Percentiles rank a stretch among this genome's conserved stretches.
phyloP scores from a whole-genome alignment of 2,888 invertebrate genomes.

The Thereva unica region DNA sequence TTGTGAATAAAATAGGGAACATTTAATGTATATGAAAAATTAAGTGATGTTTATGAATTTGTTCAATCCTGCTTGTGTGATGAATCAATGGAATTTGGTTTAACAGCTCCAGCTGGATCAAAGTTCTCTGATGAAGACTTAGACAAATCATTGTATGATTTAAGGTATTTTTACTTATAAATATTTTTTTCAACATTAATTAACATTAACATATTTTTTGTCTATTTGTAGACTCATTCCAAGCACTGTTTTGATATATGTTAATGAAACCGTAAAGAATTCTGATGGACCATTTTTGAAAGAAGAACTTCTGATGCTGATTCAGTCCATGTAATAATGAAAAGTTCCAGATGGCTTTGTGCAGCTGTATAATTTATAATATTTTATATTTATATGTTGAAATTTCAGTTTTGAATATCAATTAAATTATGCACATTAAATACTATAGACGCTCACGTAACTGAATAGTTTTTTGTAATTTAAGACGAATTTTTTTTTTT shows the following conservation, averaged over 20 bases:
- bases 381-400: neutral
- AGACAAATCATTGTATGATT: constrained; percentile 75
- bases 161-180: constrained; percentile 47
- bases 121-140: constrained; percentile 68
- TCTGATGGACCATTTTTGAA: constrained; percentile 68
- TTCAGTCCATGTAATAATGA: constrained; percentile 58
- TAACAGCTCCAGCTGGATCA: constrained; percentile 67
- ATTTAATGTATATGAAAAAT: constrained; percentile 82
- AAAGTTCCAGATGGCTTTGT: constrained; percentile 13
- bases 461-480: too few relatives aligned
- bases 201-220: too few relatives aligned
- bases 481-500: too few relatives aligned
- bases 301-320: constrained; percentile 74
- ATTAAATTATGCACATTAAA: too few relatives aligned
- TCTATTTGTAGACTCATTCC: constrained; percentile 63
- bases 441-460: too few relatives aligned
- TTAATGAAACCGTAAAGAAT: constrained; percentile 66
- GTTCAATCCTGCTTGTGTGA: constrained; percentile 76
- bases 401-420: too few relatives aligned
- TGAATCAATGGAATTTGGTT: constrained; percentile 69
- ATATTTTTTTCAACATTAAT: neutral
- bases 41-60: constrained; percentile 74
- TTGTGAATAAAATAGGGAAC: constrained; percentile 72
- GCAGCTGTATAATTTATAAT: neutral
- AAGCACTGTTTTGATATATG: constrained; percentile 78